Evolutionary conservation across 2,888 invertebrate species (phyloP).

Genomic region (Coleophora flavipennella): DNA sequence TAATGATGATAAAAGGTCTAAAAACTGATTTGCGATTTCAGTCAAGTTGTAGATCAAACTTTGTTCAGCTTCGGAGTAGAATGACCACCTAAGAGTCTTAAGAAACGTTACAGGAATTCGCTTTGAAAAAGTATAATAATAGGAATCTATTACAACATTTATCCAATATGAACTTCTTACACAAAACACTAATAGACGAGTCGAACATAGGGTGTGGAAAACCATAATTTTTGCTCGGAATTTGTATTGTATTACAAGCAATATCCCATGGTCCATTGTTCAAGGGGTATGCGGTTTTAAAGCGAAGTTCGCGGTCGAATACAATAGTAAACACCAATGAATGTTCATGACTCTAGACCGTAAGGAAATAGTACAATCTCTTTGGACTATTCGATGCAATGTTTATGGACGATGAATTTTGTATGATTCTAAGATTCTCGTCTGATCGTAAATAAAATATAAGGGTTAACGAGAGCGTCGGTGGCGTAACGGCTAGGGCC

Average conservation of each 20-base stretch:
- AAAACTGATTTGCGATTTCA: too few species aligned
- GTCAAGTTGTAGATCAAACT: too few species aligned
- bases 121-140: too few species aligned
- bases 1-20: too few species aligned
- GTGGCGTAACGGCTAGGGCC: too few species aligned
- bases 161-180: constrained; percentile 27
- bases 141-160: constrained; percentile 14
- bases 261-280: constrained; percentile 47
- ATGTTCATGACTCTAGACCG: constrained; percentile 10
- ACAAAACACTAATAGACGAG: constrained; percentile 32
- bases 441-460: background rate
- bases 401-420: background rate
- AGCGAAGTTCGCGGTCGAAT: constrained; percentile 31
- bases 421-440: too few species aligned
- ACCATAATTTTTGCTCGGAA: constrained; percentile 53
- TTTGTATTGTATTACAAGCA: constrained; percentile 49
- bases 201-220: constrained; percentile 38
- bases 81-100: too few species aligned
- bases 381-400: too few species aligned
- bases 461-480: too few species aligned
- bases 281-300: constrained; percentile 30
- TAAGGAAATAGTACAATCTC: too few species aligned
- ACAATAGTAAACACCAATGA: constrained; percentile 26
- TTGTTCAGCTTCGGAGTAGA: too few species aligned
- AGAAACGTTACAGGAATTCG: too few species aligned